phyloP scores from a whole-genome alignment of 1,140 invertebrate genomes.

The Rhizoglyphus robini region DNA sequence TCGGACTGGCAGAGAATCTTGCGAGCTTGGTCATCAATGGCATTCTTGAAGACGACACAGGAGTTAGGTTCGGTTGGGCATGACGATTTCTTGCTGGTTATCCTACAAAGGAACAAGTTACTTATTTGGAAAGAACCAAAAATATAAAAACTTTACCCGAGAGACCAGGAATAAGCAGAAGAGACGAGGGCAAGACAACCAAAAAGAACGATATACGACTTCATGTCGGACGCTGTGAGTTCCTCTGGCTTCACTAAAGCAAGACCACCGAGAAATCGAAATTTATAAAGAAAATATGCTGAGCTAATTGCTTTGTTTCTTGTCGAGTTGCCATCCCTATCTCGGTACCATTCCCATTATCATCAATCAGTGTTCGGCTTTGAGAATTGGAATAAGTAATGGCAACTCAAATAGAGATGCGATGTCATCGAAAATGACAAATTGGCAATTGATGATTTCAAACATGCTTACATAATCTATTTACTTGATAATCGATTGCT shows the following conservation, averaged over 20 bases:
- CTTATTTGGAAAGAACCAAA: background rate
- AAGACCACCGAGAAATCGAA: too few relatives aligned
- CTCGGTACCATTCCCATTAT: too few relatives aligned
- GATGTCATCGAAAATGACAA: too few relatives aligned
- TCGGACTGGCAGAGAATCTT: background rate
- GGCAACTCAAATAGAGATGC: too few relatives aligned
- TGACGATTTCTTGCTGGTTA: background rate
- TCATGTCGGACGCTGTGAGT: background rate
- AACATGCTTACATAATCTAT: too few relatives aligned
- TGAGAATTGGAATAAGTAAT: too few relatives aligned
- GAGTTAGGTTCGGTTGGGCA: background rate
- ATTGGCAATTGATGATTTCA: too few relatives aligned
- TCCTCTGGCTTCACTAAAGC: background rate
- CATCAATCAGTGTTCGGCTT: too few relatives aligned
- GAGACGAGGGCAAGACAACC: background rate
- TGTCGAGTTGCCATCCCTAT: too few relatives aligned
- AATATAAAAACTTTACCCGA: conserved; percentile 4
- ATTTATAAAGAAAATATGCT: background rate
- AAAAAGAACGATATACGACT: background rate
- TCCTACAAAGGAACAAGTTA: background rate
- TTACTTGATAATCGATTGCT: too few relatives aligned
- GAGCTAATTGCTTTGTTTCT: background rate
- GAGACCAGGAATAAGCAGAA: background rate
- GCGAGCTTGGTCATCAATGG: background rate
- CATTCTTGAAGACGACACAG: background rate